A percentile compares a stretch with the other conserved stretches of the same genome.
Evolutionary conservation across 2,113 vertebrate genomes (phyloP).

Genomic region (Marmota flaviventris): DNA sequence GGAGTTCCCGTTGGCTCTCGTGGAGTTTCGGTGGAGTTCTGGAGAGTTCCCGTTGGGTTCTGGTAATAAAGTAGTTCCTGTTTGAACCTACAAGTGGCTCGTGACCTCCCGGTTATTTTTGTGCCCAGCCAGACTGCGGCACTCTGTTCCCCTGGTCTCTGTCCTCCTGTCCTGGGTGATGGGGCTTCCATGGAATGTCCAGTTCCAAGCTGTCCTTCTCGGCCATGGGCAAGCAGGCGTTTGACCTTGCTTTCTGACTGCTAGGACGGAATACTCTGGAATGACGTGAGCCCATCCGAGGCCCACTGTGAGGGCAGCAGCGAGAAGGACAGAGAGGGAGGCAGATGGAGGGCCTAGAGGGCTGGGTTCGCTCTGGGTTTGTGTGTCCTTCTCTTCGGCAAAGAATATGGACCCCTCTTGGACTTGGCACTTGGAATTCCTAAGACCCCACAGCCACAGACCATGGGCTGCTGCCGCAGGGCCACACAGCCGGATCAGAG

Average conservation of each 20-base stretch:
- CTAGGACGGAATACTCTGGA: not conserved
- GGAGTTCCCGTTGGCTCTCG: no score
- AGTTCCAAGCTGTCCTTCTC: not conserved
- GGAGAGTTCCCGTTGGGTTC: no score
- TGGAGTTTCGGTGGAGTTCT: no score
- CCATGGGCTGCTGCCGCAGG: constrained; percentile 18
- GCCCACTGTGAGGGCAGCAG: fast-evolving
- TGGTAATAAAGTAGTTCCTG: no score
- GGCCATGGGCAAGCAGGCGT: fast-evolving
- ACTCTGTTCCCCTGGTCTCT: fast-evolving
- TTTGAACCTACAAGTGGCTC: no score
- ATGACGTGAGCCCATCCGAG: not conserved
- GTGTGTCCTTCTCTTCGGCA: fast-evolving
- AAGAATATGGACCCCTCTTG: fast-evolving
- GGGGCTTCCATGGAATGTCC: no score
- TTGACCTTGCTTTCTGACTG: not conserved
- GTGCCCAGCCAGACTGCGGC: no score
- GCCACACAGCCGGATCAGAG: not conserved
- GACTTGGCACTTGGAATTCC: not conserved
- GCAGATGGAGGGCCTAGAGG: not conserved
- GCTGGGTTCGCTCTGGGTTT: fast-evolving
- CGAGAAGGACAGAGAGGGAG: no score
- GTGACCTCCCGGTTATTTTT: no score
- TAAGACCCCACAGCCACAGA: not conserved
- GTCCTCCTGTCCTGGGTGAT: fast-evolving